Conservation (phyloP, 2,888 invertebrate genomes). For the Nebria salina region DNA sequence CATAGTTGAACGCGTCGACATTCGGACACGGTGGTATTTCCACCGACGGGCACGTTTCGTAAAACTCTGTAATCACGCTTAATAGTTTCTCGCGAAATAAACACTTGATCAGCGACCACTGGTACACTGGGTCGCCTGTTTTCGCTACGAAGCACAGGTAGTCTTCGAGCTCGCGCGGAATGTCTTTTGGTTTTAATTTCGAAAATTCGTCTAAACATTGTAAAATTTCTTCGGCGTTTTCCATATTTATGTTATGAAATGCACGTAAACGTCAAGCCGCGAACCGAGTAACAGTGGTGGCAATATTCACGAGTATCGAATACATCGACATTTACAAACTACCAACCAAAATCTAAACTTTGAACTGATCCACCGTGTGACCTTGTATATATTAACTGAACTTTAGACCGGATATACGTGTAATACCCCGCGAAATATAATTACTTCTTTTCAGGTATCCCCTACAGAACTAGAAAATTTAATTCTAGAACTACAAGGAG, state of each 20-base stretch:
- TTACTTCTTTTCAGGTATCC: slow-evolving; percentile 71
- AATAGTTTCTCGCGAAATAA: slow-evolving; percentile 89
- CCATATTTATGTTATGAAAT: slow-evolving; percentile 66
- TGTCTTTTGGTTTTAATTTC: slow-evolving; percentile 78
- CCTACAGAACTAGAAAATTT: slow-evolving; percentile 86
- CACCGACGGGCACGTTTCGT: slow-evolving; percentile 77
- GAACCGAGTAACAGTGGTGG: slow-evolving; percentile 50
- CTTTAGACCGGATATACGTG: no score
- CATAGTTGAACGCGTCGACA: slow-evolving; percentile 90
- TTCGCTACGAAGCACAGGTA: slow-evolving; percentile 90
- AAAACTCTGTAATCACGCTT: slow-evolving; percentile 87
- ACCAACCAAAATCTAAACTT: slow-evolving; percentile 27
- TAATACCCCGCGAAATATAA: no score
- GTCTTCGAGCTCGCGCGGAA: slow-evolving; percentile 88
- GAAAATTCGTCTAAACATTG: slow-evolving; percentile 86
- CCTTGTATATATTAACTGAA: no score
- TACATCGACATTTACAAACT: not conserved
- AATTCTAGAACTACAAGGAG: slow-evolving; percentile 74
- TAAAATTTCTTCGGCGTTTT: slow-evolving; percentile 86
- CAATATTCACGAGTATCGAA: slow-evolving; percentile 44
- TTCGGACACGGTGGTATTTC: slow-evolving; percentile 90
- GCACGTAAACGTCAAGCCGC: slow-evolving; percentile 48
- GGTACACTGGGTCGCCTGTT: slow-evolving; percentile 93
- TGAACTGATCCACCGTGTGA: not conserved
- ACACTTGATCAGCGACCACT: slow-evolving; percentile 88